These are phyloP conservation scores for Prunella himalayana DNA, from an alignment of 2,113 vertebrate species.

Conservation along the genomic window DNA sequence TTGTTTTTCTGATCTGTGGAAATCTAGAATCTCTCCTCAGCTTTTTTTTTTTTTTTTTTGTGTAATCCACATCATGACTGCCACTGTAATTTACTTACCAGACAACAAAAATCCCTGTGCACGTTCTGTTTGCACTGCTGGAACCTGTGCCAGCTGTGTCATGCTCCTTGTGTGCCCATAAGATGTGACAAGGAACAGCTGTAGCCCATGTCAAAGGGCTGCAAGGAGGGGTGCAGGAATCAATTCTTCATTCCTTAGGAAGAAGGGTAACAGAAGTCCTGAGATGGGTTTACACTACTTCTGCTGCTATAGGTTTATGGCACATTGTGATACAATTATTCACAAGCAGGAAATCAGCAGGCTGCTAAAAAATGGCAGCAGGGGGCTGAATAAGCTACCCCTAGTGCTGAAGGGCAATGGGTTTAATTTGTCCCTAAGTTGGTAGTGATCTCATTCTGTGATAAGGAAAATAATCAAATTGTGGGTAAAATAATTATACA, in stretches of 20 bases:
- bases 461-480: slow-evolving; percentile 23
- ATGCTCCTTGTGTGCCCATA: background rate
- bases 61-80: no score
- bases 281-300: background rate
- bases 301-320: background rate
- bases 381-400: background rate
- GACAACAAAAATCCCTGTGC: no score
- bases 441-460: background rate
- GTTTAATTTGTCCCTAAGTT: background rate
- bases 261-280: background rate
- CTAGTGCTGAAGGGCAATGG: background rate
- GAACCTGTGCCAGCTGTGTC: accelerated
- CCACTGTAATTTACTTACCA: no score
- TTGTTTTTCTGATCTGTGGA: no score
- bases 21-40: no score
- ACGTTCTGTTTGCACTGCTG: no score
- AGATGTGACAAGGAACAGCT: background rate
- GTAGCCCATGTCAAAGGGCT: background rate
- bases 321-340: background rate
- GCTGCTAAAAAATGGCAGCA: background rate
- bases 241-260: background rate
- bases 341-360: background rate
- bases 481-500: background rate
- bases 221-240: background rate
- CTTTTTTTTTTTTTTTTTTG: no score